Evolutionary conservation across 1,140 invertebrate species (phyloP), one percentile per base, ranked within the genome.

Genomic region (Drosophila bipectinata): DNA sequence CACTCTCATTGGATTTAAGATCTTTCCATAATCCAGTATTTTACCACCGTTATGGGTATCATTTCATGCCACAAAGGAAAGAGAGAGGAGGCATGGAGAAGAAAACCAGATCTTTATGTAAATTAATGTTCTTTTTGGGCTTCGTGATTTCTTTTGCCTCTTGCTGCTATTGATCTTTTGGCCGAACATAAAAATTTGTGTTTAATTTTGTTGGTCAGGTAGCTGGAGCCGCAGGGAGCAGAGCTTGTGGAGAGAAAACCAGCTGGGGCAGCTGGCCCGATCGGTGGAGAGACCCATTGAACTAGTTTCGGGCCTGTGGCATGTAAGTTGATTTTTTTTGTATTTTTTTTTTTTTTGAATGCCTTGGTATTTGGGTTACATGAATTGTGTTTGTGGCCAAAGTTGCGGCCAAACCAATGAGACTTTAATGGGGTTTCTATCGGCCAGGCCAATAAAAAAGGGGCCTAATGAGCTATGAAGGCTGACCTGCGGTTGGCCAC

Each of bases 101-200:
- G 28, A 37, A 81, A 85, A 87, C 81, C 82, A 87, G 81, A 87
- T 78, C 75, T 77, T 44, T 87, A 85, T 85, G 81, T 87, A 75
- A 85, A 85, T 85, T 87, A 72, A 28, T 62, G 66, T 75, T 80
- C 59, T 67, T 62, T n/a, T 68, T 32, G 18, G 49, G 26, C 71
- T 53, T 64, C 63, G 78, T 74, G 81, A 87, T 85, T 74, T 73
- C 69, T 73, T 63, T 82, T 73, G 28, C 37, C 57, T 45, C 45
- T 32, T 64, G 44, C 57, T 76, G 54, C 60, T 79, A 83, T 83
- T 85, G 82, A 85, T 87, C 60, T 85, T 62, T 74, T 57, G 80
- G 74, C 68, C 77, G 60, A 83, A 72, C 62, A 83, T 72, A 83
- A 82, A 82, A 79, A 74, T 76, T 72, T 81, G 77, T 85, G 56